Percentiles rank a stretch among this genome's conserved stretches.
Evolutionary conservation across 2,113 vertebrate genomes (phyloP).

Genomic region (Atractosteus spatula): DNA sequence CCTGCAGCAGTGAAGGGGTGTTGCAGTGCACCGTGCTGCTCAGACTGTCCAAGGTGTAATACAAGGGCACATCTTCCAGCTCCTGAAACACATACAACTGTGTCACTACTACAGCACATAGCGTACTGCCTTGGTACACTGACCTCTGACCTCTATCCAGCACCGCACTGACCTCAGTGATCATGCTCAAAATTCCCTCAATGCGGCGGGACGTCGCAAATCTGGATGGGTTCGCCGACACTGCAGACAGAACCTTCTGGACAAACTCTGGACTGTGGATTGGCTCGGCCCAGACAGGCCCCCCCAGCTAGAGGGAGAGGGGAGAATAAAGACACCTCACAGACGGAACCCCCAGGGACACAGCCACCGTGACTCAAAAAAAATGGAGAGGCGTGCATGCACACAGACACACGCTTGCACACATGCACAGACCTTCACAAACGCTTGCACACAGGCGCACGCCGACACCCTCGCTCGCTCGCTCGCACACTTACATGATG

Average conservation of each 20-base stretch:
- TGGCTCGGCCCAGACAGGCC: slow-evolving; percentile 84
- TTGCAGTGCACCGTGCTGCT: slow-evolving; percentile 71
- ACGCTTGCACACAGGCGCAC: no score
- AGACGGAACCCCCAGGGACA: not conserved
- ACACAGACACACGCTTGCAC: slow-evolving; percentile 10
- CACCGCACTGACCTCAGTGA: slow-evolving; percentile 71
- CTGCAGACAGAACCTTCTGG: slow-evolving; percentile 65
- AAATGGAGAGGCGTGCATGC: not conserved
- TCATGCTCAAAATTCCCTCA: slow-evolving; percentile 80
- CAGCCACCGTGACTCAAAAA: slow-evolving; percentile 7
- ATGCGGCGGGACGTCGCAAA: slow-evolving; percentile 80
- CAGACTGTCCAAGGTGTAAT: slow-evolving; percentile 77
- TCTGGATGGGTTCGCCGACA: slow-evolving; percentile 72
- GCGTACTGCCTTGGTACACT: not conserved
- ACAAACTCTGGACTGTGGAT: slow-evolving; percentile 78
- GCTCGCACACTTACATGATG: slow-evolving; percentile 68
- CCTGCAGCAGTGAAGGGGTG: slow-evolving; percentile 69
- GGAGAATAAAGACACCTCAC: slow-evolving; percentile 2
- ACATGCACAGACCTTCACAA: not conserved
- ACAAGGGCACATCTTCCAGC: slow-evolving; percentile 75
- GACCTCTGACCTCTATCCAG: no score
- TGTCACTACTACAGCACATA: not conserved
- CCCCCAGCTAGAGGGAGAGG: slow-evolving; percentile 66
- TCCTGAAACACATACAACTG: slow-evolving; percentile 59
- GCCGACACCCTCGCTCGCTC: not conserved